A percentile compares a stretch with the other conserved stretches of the same genome.
Evolutionary conservation across 92 coral and sea anemone genomes (phyloP).

Genomic region (Epizoanthus stellaris): DNA sequence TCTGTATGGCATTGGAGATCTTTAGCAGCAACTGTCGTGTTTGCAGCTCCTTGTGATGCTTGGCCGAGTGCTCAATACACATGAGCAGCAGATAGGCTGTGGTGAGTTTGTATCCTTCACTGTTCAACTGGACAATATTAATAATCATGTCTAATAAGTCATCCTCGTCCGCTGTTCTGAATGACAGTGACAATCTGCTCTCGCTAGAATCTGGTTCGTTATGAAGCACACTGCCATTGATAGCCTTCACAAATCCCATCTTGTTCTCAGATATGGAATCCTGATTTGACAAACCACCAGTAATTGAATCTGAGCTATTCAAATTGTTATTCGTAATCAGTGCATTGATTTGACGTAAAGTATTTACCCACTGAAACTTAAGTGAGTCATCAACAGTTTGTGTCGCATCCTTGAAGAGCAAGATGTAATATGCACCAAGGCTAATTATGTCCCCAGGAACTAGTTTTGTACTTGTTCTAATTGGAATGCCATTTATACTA

Average conservation of each 20-base stretch:
- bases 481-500: slow-evolving; percentile 72
- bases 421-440: slow-evolving; percentile 85
- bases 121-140: slow-evolving; percentile 64
- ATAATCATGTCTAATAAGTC: slow-evolving; percentile 78
- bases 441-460: slow-evolving; percentile 89
- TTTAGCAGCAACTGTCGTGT: slow-evolving; percentile 89
- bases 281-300: slow-evolving; percentile 1
- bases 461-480: slow-evolving; percentile 60
- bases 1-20: slow-evolving; percentile 89
- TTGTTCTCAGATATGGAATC: slow-evolving; percentile 26
- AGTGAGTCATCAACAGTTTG: slow-evolving; percentile 80
- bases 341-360: slow-evolving; percentile 65
- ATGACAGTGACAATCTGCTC: slow-evolving; percentile 68
- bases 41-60: slow-evolving; percentile 76
- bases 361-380: slow-evolving; percentile 80
- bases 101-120: slow-evolving; percentile 80
- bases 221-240: slow-evolving; percentile 12
- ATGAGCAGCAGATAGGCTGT: slow-evolving; percentile 87
- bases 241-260: slow-evolving; percentile 42
- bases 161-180: slow-evolving; percentile 83
- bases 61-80: slow-evolving; percentile 90
- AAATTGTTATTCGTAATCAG: slow-evolving; percentile 15
- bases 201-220: slow-evolving; percentile 15
- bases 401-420: slow-evolving; percentile 93
- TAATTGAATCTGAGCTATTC: not conserved